Base-by-base conservation (phyloP, 2,797 vertebrate genomes). In the Sardinella longiceps region DNA sequence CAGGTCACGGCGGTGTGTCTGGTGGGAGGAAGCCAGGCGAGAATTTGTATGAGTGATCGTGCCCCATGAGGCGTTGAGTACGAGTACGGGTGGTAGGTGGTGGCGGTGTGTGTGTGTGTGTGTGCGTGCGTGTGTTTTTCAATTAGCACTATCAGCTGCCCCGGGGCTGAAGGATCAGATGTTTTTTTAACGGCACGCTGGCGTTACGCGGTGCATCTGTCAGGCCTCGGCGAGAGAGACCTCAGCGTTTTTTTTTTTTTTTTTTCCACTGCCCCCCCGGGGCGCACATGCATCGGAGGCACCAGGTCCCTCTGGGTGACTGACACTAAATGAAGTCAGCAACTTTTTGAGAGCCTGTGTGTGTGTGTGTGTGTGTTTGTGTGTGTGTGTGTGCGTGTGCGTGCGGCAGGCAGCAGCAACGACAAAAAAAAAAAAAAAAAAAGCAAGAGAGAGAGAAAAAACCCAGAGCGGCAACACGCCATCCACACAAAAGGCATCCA, bases 151-250 rank as follows among this genome's bases (percentile, higher is more conserved):
- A 86, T 86, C 82, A 87, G 56, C 85, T 81, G 87, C 88, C 70
- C 86, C 60, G 39, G 50, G 88, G 88, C 88, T 84, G 87, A 10
- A 81, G 82, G 87, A 89, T 92, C 92, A 87, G 85, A 87, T 87
- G 90, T 89, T 94, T 23, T 53, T 93, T 91, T 89, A 77, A 89
- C 86, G 85, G 85, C 86, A 84, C 85, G 83, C 81, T 0, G 0
- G 80, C 51, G 85, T 88, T 89, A 90, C 91, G 90, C 77, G 15
- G n/a, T 60, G 86, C 91, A 89, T 89, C 92, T 94, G 93, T 91
- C 93, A 91, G 82, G 83, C 66, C 37, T 87, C 63, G 85, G 86
- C 86, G 87, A 88, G 81, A 86, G 87, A 90, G 70, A 77, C 33
- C 33, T 74, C 66, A 37, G 66, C 58, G 7, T 12, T 70, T 70